A percentile compares a stretch with the other conserved stretches of the same genome.
These are phyloP conservation scores for Ectobius pallidus DNA, from an alignment of 2,888 invertebrate species.

Conservation along the genomic window DNA sequence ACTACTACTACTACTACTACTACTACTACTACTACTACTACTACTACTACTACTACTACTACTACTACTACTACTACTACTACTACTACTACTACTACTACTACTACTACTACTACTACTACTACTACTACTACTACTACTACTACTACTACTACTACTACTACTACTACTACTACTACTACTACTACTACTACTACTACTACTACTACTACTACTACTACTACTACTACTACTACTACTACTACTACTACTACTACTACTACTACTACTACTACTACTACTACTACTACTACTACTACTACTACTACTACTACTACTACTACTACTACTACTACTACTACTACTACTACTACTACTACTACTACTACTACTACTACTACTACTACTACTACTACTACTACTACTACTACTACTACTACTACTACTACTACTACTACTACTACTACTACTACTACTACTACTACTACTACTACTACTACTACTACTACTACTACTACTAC, in stretches of 20 bases:
- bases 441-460: neutral
- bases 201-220: neutral
- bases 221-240: neutral
- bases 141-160: neutral
- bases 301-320: neutral
- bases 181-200: neutral
- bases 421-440: neutral
- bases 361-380: neutral
- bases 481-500: neutral
- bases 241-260: neutral
- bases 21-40: neutral
- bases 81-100: neutral
- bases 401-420: neutral
- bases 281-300: neutral
- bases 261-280: neutral
- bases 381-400: neutral
- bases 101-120: neutral
- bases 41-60: neutral
- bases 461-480: neutral
- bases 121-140: neutral
- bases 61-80: neutral
- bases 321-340: neutral
- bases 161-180: neutral
- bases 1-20: neutral
- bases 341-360: neutral